phyloP scores from a whole-genome alignment of 2,797 vertebrate genomes.

The Valencia hispanica region DNA sequence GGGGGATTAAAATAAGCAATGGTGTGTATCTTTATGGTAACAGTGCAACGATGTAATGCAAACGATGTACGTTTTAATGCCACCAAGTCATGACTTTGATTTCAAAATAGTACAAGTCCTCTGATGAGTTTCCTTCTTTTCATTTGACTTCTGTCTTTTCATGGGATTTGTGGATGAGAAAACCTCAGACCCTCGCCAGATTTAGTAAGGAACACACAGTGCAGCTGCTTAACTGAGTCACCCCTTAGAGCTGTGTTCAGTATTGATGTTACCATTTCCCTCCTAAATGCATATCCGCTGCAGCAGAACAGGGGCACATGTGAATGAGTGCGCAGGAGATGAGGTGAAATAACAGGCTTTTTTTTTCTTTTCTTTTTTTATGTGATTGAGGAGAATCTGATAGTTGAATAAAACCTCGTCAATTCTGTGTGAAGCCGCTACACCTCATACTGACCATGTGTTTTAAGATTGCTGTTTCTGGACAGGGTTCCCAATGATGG shows the following conservation, averaged over 20 bases:
- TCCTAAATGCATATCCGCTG: constrained; percentile 21
- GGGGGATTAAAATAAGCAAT: neutral
- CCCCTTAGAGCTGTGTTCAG: constrained; percentile 3
- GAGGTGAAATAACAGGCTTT: constrained; percentile 20
- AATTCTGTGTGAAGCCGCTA: constrained; percentile 25
- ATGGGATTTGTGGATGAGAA: constrained; percentile 18
- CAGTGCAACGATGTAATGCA: neutral
- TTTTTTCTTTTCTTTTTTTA: neutral
- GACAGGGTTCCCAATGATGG: neutral
- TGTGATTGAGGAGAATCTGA: constrained; percentile 29
- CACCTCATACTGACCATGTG: neutral
- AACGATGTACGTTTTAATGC: too few species aligned
- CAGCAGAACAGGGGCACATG: constrained; percentile 21
- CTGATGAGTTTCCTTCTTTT: neutral
- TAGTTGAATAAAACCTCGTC: constrained; percentile 47
- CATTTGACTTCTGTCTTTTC: neutral
- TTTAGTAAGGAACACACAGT: neutral
- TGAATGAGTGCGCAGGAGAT: constrained; percentile 27
- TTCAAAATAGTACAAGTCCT: neutral
- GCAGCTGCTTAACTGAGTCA: constrained; percentile 1
- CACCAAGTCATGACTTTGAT: neutral
- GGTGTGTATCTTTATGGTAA: neutral
- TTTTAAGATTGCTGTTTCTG: constrained; percentile 9
- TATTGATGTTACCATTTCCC: constrained; percentile 16
- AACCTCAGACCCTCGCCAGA: neutral